Evolutionary conservation across 2,797 vertebrate genomes (phyloP).

Genomic region (Carapus acus): DNA sequence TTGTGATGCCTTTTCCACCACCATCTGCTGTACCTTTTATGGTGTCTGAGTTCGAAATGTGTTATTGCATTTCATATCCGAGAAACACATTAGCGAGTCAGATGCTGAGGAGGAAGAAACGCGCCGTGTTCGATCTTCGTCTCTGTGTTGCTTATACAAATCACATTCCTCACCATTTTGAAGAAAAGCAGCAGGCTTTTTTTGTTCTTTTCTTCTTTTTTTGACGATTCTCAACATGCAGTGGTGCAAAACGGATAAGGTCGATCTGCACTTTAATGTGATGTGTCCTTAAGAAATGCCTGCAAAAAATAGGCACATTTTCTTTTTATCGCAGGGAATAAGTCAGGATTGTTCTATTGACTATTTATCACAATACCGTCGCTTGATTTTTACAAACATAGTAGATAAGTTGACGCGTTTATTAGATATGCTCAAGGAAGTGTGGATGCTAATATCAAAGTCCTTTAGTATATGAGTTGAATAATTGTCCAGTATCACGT

Average conservation of each 20-base stretch:
- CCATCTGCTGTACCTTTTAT: constrained; percentile 54
- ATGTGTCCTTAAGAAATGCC: constrained; percentile 11
- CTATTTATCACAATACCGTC: no score
- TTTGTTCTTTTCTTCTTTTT: no score
- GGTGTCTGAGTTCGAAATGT: constrained; percentile 53
- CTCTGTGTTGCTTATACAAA: constrained; percentile 39
- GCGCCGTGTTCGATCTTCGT: constrained; percentile 35
- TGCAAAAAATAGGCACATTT: constrained; percentile 8
- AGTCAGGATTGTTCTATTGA: neutral
- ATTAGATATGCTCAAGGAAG: no score
- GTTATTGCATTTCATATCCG: constrained; percentile 63
- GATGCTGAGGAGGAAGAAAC: constrained; percentile 27
- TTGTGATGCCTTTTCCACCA: constrained; percentile 66
- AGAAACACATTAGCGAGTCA: constrained; percentile 54
- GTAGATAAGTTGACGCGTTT: no score
- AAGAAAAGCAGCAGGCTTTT: constrained; percentile 4
- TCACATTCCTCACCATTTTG: constrained; percentile 39
- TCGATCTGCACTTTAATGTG: constrained; percentile 1
- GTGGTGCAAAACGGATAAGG: neutral
- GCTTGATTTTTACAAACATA: no score
- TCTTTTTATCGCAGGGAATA: neutral
- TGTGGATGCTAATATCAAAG: no score
- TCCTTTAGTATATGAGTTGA: no score
- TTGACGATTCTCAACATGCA: constrained; percentile 18
- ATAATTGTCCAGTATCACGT: no score